Base-by-base conservation (phyloP, 1,140 invertebrate genomes). In the Neelides sp. region DNA sequence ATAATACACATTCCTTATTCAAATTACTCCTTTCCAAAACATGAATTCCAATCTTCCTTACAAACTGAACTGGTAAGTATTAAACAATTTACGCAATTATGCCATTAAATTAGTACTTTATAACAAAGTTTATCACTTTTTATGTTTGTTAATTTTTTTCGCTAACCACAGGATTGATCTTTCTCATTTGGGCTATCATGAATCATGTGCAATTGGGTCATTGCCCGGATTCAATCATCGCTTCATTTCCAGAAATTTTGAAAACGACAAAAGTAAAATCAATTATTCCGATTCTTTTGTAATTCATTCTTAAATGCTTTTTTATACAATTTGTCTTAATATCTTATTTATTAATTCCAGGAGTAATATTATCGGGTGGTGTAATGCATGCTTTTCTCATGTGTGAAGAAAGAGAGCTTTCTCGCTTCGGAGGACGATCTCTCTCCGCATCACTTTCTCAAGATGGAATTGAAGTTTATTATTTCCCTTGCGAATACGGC, bases 211-310 rank as follows among this genome's bases (percentile, higher is more conserved):
- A 8, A 19, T 50, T 26, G 48, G 48, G 19, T 12, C 48, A 4
- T 27, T 50, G 3, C 37, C 36, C 7, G 48, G 48, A 27, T 44
- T 20, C 39, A 50, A n/a, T 8, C 39, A 43, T 42, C 48, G 48
- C 3, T 50, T 50, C 19, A 44, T 50, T 8, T 20, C 23, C 7
- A 36, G 48, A 15, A 15, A 44, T 42, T 15, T 50, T 8, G 24
- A 42, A 12, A 17, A n/a, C 5, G 48, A 50, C 32, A 13, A 15
- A 28, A 39, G 48, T 46, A 23, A 34, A 19, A 40, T 13, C 7
- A 13, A 17, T 40, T 40, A 10, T 8, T 13, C 19, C 19, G 19
- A 10, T 40, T 13, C 7, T 13, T 12, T 12, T 19, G 7, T 40
- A 8, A 40, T 40, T 12, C 7, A 8, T 8, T 13, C 10, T 40